These are phyloP conservation scores for Pseudomyrmex sp. DNA, from an alignment of 1,140 invertebrate species.

Conservation along the genomic window DNA sequence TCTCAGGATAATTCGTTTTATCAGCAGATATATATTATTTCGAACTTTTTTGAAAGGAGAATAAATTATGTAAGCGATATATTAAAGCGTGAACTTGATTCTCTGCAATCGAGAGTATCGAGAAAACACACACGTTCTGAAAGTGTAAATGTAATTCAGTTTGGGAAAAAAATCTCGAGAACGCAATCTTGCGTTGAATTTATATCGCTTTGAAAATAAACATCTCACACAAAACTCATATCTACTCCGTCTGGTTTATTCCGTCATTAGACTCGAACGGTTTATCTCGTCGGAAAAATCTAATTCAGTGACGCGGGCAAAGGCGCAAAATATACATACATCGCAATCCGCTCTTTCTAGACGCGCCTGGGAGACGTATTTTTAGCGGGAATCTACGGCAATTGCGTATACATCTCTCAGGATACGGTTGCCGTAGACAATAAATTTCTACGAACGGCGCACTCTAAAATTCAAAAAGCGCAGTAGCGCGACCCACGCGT, in stretches of 20 bases:
- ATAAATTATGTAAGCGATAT: background rate
- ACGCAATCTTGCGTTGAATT: background rate
- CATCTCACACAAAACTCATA: background rate
- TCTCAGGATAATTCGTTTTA: too few relatives aligned
- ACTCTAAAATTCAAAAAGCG: background rate
- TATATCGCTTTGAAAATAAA: slow-evolving; percentile 11
- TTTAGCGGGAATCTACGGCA: slow-evolving; percentile 29
- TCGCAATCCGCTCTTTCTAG: background rate
- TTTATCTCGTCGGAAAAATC: slow-evolving; percentile 40
- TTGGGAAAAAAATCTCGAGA: background rate
- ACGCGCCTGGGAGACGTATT: slow-evolving; percentile 35
- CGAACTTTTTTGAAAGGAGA: too few relatives aligned
- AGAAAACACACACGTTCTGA: background rate
- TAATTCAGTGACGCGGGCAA: slow-evolving; percentile 9
- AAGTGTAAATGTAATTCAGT: background rate
- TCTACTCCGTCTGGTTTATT: background rate
- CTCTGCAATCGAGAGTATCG: background rate
- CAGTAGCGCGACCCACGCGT: background rate
- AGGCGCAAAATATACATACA: background rate
- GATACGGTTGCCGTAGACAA: background rate
- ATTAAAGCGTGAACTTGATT: background rate
- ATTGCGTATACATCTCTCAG: background rate
- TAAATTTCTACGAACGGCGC: slow-evolving; percentile 24
- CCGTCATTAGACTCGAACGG: slow-evolving; percentile 1
- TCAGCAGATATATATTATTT: too few relatives aligned